Conservation (phyloP, 1,140 invertebrate species). For the Lethocerus indicus region DNA sequence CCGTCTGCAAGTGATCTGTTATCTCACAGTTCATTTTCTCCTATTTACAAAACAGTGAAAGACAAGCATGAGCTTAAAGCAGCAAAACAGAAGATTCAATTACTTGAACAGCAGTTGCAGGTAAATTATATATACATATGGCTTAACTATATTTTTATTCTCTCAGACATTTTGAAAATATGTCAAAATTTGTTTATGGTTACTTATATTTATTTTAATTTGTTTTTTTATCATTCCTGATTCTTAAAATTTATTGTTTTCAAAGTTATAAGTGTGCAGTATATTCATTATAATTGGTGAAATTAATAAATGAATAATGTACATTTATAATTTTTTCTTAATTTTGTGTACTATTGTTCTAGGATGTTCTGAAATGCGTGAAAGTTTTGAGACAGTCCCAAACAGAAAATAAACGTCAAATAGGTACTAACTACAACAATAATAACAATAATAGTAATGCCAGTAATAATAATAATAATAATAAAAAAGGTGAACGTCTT, state of each 20-base stretch:
- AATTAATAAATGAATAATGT: too few relatives aligned
- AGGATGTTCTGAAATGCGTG: slow-evolving; percentile 11
- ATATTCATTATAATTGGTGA: too few relatives aligned
- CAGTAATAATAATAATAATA: slow-evolving; percentile 7
- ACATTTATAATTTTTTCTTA: background rate
- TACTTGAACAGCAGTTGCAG: slow-evolving; percentile 9
- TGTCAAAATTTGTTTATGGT: too few relatives aligned
- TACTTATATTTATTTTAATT: too few relatives aligned
- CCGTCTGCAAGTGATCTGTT: slow-evolving; percentile 10
- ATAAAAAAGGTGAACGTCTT: slow-evolving; percentile 12
- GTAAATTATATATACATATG: too few relatives aligned
- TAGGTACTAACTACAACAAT: background rate
- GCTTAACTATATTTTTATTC: too few relatives aligned
- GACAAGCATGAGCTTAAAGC: slow-evolving; percentile 12
- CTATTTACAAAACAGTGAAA: slow-evolving; percentile 10
- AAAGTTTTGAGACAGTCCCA: slow-evolving; percentile 7
- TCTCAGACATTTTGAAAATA: too few relatives aligned
- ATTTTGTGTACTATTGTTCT: slow-evolving; percentile 3
- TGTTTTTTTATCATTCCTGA: too few relatives aligned
- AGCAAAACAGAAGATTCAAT: slow-evolving; percentile 11
- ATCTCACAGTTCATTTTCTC: slow-evolving; percentile 3
- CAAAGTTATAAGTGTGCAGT: too few relatives aligned
- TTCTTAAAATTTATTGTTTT: too few relatives aligned
- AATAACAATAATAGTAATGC: slow-evolving; percentile 10
- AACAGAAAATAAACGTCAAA: slow-evolving; percentile 2